Conservation (phyloP, 2,888 invertebrate species). For the Pristionchus japonicus region DNA sequence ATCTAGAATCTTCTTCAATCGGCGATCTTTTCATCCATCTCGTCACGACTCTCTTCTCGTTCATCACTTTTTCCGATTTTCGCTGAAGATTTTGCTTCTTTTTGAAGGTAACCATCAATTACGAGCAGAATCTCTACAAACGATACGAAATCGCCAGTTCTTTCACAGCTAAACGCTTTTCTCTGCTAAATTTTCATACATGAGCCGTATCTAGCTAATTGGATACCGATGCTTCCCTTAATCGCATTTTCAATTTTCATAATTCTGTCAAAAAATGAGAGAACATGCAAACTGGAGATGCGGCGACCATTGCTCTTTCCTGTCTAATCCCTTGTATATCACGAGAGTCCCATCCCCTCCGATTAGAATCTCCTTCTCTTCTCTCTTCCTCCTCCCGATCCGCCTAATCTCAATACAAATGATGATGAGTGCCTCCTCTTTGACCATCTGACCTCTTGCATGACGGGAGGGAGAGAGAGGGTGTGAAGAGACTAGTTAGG, state of each 20-base stretch:
- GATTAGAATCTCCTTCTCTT: background rate
- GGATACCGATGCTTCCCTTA: too few species aligned
- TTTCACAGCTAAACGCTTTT: background rate
- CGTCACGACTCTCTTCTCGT: background rate
- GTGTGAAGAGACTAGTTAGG: conserved; percentile 30
- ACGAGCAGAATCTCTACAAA: background rate
- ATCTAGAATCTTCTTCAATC: background rate
- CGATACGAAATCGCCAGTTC: background rate
- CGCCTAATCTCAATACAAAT: conserved; percentile 33
- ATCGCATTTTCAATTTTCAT: too few species aligned
- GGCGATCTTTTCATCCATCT: conserved; percentile 11
- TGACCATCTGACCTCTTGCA: conserved; percentile 41
- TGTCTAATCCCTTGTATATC: conserved; percentile 23
- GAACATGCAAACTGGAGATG: background rate
- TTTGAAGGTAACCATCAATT: background rate
- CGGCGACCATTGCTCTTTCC: background rate
- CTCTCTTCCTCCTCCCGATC: background rate
- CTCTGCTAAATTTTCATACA: too few species aligned
- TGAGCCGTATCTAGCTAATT: too few species aligned
- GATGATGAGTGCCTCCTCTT: conserved; percentile 30
- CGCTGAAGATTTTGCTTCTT: background rate
- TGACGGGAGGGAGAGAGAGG: background rate
- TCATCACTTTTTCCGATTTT: background rate
- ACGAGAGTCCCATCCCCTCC: background rate
- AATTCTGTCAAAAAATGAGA: too few species aligned